Percentiles rank a stretch among this genome's conserved stretches.
Evolutionary conservation across 2,797 vertebrate species (phyloP).

Genomic region (Mus caroli): DNA sequence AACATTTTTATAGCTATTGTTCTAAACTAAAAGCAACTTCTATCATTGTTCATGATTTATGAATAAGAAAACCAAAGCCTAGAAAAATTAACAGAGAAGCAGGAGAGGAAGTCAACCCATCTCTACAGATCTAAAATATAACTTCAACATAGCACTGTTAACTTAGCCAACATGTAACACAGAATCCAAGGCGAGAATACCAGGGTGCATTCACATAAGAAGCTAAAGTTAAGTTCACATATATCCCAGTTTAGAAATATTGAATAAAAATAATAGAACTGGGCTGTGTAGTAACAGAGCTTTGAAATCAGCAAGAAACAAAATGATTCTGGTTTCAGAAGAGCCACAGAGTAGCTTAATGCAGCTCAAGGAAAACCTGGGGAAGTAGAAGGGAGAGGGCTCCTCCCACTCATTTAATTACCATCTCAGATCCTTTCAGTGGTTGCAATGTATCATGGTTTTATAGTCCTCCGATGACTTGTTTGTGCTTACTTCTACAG

Average conservation of each 20-base stretch:
- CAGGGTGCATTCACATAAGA: conserved; percentile 23
- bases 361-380: not conserved
- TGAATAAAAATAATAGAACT: not conserved
- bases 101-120: not conserved
- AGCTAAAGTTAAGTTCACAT: conserved; percentile 40
- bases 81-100: not conserved
- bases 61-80: conserved; percentile 14
- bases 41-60: not conserved
- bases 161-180: not conserved
- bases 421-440: conserved; percentile 33
- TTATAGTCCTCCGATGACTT: conserved; percentile 72
- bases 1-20: not conserved
- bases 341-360: conserved; percentile 54
- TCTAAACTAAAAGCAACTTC: conserved; percentile 24
- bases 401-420: conserved; percentile 71
- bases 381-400: not conserved
- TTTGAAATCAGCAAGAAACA: conserved; percentile 57
- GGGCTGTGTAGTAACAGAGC: not conserved
- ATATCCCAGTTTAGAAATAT: conserved; percentile 14
- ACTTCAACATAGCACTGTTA: not conserved
- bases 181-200: conserved; percentile 5
- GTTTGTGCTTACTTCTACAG: conserved; percentile 42
- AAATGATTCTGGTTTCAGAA: conserved; percentile 16
- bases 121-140: not conserved
- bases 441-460: conserved; percentile 53